These are phyloP conservation scores for Amblyteles armatorius DNA, from an alignment of 2,888 invertebrate species.

Conservation along the genomic window DNA sequence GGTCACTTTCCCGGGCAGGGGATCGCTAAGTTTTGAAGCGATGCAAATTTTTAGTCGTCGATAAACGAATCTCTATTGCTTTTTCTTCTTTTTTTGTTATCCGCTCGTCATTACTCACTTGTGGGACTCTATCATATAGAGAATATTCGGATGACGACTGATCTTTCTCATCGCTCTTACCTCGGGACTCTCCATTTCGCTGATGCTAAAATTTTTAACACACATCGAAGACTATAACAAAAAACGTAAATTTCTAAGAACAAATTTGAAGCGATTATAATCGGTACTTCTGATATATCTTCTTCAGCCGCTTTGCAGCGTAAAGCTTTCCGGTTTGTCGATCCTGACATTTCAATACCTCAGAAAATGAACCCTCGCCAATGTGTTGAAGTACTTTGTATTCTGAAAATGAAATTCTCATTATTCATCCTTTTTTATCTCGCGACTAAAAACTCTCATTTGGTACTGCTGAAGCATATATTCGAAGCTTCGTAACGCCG, in stretches of 20 bases:
- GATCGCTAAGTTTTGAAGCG: constrained; percentile 84
- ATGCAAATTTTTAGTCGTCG: background rate
- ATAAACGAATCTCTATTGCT: background rate
- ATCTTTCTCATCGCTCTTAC: constrained; percentile 87
- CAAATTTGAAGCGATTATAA: background rate
- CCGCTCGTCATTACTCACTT: constrained; percentile 85
- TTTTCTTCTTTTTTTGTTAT: background rate
- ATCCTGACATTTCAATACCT: constrained; percentile 89
- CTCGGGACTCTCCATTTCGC: constrained; percentile 87
- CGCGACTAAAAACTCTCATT: background rate
- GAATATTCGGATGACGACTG: constrained; percentile 87
- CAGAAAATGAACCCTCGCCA: constrained; percentile 90
- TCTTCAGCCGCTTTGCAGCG: constrained; percentile 89
- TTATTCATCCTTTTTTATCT: background rate
- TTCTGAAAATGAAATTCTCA: constrained; percentile 82
- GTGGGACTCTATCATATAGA: constrained; percentile 88
- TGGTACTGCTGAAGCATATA: background rate
- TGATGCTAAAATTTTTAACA: constrained; percentile 78
- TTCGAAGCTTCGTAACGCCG: background rate
- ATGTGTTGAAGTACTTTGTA: constrained; percentile 88
- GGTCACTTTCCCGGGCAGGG: constrained; percentile 86
- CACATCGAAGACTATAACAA: constrained; percentile 10
- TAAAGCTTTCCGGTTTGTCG: constrained; percentile 85
- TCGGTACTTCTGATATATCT: constrained; percentile 86
- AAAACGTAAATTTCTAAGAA: background rate